Evolutionary conservation across 2,113 vertebrate genomes (phyloP).

Genomic region (Phainopepla nitens): DNA sequence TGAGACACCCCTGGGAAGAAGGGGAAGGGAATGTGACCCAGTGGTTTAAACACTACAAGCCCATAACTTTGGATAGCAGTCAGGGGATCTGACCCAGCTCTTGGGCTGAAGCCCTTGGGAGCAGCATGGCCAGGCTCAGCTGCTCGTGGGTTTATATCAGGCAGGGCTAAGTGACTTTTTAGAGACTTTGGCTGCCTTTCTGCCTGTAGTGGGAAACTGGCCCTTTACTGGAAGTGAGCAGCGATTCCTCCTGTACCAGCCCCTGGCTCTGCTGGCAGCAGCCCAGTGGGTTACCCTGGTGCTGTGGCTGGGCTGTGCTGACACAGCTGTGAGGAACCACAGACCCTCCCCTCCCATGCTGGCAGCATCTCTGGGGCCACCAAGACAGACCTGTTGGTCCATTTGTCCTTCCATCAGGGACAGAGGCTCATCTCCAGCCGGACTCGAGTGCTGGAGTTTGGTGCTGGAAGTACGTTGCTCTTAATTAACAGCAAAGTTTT

Average conservation of each 20-base stretch:
- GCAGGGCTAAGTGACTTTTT: not conserved
- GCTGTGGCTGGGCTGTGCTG: not conserved
- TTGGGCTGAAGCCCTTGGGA: not conserved
- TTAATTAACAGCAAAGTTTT: not conserved
- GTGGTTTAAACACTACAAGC: not conserved
- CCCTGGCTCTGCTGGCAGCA: not conserved
- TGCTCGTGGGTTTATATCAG: not conserved
- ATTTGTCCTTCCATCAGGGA: accelerated
- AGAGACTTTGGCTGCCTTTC: constrained; percentile 34
- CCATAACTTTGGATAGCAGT: accelerated
- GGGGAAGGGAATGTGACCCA: accelerated
- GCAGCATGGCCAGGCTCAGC: not conserved
- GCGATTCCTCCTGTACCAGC: not conserved
- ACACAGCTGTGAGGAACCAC: not conserved
- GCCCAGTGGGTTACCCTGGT: accelerated
- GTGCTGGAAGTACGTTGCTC: accelerated
- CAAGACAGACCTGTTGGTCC: not conserved
- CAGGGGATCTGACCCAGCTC: not conserved
- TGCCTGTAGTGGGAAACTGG: not conserved
- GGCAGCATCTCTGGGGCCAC: not conserved
- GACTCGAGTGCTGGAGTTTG: not conserved
- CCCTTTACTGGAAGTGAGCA: constrained; percentile 41
- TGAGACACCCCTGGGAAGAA: accelerated
- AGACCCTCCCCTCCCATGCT: not conserved
- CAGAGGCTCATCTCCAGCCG: accelerated